Evolutionary conservation across 2,888 invertebrate species (phyloP).

Genomic region (Sarcophaga rosellei): DNA sequence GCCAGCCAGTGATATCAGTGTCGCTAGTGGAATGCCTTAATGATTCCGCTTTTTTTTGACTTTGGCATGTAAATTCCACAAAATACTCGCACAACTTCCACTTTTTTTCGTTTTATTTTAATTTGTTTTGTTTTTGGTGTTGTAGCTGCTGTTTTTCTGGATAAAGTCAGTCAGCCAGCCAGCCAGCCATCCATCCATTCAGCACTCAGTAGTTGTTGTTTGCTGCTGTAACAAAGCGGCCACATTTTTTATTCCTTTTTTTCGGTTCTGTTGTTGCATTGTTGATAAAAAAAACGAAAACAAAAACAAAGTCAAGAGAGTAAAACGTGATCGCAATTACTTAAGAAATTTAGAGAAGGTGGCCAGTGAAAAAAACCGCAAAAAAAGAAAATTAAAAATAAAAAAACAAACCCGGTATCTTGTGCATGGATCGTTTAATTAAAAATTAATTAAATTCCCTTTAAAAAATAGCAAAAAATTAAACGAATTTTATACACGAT

Average conservation of each 20-base stretch:
- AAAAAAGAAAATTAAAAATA: background rate
- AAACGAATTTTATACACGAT: background rate
- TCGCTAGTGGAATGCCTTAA: constrained; percentile 10
- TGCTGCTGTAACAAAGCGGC: constrained; percentile 33
- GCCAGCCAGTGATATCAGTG: background rate
- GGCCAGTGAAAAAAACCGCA: background rate
- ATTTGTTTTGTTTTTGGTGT: constrained; percentile 14
- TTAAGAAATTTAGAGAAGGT: background rate
- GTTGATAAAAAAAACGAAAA: background rate
- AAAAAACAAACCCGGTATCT: background rate
- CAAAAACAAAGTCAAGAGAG: constrained; percentile 1
- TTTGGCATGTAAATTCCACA: constrained; percentile 41
- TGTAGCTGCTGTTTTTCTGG: constrained; percentile 41
- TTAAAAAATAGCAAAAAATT: background rate
- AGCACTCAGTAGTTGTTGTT: constrained; percentile 34
- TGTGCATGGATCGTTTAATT: background rate
- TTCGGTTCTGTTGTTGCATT: background rate
- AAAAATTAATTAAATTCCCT: background rate
- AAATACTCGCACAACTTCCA: constrained; percentile 24
- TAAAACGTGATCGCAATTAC: constrained; percentile 29
- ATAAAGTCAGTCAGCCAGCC: constrained; percentile 44
- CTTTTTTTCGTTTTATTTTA: constrained; percentile 35
- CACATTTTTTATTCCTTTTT: constrained; percentile 10
- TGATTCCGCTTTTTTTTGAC: constrained; percentile 21
- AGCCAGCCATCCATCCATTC: constrained; percentile 4